A percentile compares a stretch with the other conserved stretches of the same genome.
These are phyloP conservation scores for Tethea ocularis DNA, from an alignment of 2,888 invertebrate genomes.

Conservation along the genomic window DNA sequence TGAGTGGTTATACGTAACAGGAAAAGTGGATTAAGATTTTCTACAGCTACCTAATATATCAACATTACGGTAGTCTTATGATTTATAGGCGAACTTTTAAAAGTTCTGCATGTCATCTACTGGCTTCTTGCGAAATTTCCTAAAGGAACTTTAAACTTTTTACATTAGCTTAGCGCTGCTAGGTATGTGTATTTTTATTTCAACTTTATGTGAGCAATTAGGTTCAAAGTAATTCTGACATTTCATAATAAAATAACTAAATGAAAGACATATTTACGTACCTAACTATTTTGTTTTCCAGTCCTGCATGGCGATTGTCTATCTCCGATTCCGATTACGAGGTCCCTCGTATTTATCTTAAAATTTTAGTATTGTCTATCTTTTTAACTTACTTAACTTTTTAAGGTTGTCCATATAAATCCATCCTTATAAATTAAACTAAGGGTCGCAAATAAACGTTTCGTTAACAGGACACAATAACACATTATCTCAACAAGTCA, in stretches of 20 bases:
- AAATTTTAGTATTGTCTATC: too few species aligned
- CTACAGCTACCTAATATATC: conserved; percentile 74
- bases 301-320: too few species aligned
- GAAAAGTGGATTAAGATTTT: conserved; percentile 79
- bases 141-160: conserved; percentile 75
- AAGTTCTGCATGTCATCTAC: conserved; percentile 80
- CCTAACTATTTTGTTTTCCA: too few species aligned
- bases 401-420: too few species aligned
- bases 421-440: not conserved
- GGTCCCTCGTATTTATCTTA: too few species aligned
- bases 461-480: not conserved
- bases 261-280: too few species aligned
- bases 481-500: conserved; percentile 25
- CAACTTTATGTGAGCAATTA: not conserved
- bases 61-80: conserved; percentile 71
- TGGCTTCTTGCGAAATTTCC: conserved; percentile 67
- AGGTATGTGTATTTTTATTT: conserved; percentile 20
- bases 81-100: conserved; percentile 77
- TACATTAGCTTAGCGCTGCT: conserved; percentile 68
- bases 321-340: too few species aligned
- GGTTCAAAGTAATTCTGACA: too few species aligned
- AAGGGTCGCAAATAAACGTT: not conserved
- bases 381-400: too few species aligned
- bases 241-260: too few species aligned
- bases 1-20: conserved; percentile 63